These are phyloP conservation scores for Rhopalosiphum maidis DNA, from an alignment of 1,140 invertebrate genomes.

Conservation along the genomic window DNA sequence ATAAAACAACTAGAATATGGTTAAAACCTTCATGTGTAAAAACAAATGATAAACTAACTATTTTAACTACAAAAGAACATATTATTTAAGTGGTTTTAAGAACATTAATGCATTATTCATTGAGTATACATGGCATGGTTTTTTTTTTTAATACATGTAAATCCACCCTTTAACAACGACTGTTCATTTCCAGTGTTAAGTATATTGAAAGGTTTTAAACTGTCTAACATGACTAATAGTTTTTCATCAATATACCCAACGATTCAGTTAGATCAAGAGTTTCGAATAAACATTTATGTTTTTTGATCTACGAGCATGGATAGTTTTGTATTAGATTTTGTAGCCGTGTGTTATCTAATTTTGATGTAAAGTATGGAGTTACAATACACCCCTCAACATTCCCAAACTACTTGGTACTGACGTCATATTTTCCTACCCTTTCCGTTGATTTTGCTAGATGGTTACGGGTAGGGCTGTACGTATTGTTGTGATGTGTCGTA, in stretches of 20 bases:
- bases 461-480: not conserved
- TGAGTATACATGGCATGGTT: not conserved
- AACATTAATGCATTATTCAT: constrained; percentile 32
- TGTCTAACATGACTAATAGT: not conserved
- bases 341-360: not conserved
- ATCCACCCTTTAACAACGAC: not conserved
- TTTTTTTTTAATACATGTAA: constrained; percentile 16
- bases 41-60: not conserved
- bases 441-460: not conserved
- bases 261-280: not conserved
- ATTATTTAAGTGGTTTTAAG: constrained; percentile 25
- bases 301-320: not conserved
- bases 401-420: not conserved
- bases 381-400: not conserved
- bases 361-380: not conserved
- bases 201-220: not conserved
- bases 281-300: not conserved
- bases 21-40: not conserved
- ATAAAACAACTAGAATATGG: not conserved
- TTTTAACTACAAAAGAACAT: not conserved
- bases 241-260: not conserved
- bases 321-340: not conserved
- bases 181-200: not conserved
- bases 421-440: constrained; percentile 40
- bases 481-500: constrained; percentile 42